phyloP scores from a whole-genome alignment of 2,797 vertebrate genomes.

The Poecilia gillii region DNA sequence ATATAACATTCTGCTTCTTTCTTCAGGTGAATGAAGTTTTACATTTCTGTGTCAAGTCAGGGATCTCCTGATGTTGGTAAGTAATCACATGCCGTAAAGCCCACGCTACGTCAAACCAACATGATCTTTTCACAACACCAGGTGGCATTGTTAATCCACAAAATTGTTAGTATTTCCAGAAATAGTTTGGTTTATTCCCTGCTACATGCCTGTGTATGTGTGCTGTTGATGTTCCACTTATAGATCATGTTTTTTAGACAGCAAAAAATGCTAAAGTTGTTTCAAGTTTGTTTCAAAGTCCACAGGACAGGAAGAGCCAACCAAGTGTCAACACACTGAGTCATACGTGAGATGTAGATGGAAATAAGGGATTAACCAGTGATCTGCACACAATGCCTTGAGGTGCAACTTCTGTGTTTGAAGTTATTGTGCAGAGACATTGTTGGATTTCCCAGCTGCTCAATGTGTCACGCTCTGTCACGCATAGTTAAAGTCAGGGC shows the following conservation, averaged over 20 bases:
- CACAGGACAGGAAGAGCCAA: constrained; percentile 6
- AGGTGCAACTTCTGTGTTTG: constrained; percentile 27
- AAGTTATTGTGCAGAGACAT: constrained; percentile 34
- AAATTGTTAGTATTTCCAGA: background rate
- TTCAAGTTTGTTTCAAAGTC: constrained; percentile 9
- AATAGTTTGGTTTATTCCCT: background rate
- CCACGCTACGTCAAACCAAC: background rate
- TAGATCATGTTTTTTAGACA: background rate
- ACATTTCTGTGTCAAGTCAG: background rate
- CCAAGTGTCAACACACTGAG: constrained; percentile 35
- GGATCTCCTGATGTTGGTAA: background rate
- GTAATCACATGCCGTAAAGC: background rate
- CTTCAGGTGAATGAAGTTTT: background rate
- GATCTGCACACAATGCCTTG: constrained; percentile 30
- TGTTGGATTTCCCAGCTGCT: constrained; percentile 38
- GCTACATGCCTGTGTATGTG: background rate
- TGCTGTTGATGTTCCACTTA: background rate
- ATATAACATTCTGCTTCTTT: background rate
- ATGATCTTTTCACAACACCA: constrained; percentile 38
- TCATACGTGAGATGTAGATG: constrained; percentile 18
- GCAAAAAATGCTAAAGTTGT: background rate
- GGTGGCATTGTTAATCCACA: constrained; percentile 56
- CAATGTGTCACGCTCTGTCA: constrained; percentile 40
- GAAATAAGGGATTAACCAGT: constrained; percentile 35
- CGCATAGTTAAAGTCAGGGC: constrained; percentile 23